Evolutionary conservation across 2,113 vertebrate genomes (phyloP).

Genomic region (Calyptommatus sinebrachiatus): DNA sequence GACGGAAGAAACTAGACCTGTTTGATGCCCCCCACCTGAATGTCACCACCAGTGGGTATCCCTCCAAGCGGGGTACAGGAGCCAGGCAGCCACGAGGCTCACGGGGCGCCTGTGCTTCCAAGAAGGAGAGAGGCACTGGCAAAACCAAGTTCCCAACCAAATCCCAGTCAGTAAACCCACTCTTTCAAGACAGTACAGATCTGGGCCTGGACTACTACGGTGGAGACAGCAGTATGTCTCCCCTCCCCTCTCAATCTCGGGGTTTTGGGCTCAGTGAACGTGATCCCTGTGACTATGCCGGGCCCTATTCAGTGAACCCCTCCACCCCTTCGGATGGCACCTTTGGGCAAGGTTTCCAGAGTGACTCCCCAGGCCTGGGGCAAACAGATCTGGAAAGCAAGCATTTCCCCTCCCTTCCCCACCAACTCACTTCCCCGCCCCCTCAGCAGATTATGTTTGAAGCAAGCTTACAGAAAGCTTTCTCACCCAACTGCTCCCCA

Average conservation of each 20-base stretch:
- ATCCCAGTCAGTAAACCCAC: conserved; percentile 76
- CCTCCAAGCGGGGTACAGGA: conserved; percentile 83
- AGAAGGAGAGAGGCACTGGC: conserved; percentile 84
- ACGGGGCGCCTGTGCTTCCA: conserved; percentile 83
- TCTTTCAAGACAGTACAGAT: conserved; percentile 88
- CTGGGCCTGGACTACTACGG: conserved; percentile 94
- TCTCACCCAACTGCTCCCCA: conserved; percentile 92
- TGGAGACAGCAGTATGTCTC: conserved; percentile 95
- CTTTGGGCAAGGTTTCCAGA: conserved; percentile 89
- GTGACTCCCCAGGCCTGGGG: conserved; percentile 89
- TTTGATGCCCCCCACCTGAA: conserved; percentile 82
- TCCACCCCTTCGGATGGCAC: conserved; percentile 95
- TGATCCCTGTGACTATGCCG: conserved; percentile 92
- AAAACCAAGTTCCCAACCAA: conserved; percentile 84
- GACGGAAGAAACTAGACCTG: conserved; percentile 91
- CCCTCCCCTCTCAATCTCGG: conserved; percentile 87
- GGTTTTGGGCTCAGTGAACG: conserved; percentile 82
- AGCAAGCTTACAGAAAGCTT: conserved; percentile 81
- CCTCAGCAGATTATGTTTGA: conserved; percentile 74
- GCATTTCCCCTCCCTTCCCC: conserved; percentile 79
- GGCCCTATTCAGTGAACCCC: conserved; percentile 94
- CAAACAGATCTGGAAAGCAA: conserved; percentile 81
- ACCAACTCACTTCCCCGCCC: conserved; percentile 74
- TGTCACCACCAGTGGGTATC: conserved; percentile 84
- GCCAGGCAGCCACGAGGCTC: conserved; percentile 86